Evolutionary conservation across 1,140 invertebrate species (phyloP).

Genomic region (Ruditapes philippinarum): DNA sequence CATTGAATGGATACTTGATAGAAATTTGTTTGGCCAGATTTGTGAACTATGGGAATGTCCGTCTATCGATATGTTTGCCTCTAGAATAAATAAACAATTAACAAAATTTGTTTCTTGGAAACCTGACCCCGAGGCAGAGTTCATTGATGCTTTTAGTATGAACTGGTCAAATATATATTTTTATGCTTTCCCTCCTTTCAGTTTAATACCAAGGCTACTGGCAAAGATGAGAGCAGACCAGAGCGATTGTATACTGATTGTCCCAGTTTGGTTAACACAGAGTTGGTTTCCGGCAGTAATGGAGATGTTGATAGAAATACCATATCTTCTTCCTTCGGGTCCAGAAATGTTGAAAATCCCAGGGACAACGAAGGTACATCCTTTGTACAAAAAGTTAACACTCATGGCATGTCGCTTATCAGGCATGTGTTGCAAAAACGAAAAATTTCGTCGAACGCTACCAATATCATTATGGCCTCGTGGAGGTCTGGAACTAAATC

Average conservation of each 20-base stretch:
- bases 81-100: constrained; percentile 18
- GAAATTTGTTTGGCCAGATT: constrained; percentile 38
- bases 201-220: neutral
- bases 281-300: neutral
- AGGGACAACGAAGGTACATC: constrained; percentile 34
- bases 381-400: constrained; percentile 8
- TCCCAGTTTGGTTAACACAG: constrained; percentile 8
- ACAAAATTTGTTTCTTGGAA: constrained; percentile 17
- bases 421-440: neutral
- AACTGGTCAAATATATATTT: neutral
- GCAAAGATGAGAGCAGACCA: neutral
- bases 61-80: constrained; percentile 23
- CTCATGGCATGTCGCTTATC: neutral
- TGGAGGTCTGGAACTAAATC: neutral
- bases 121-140: neutral
- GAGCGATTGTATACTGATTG: neutral
- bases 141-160: constrained; percentile 16
- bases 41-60: neutral
- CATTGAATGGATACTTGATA: constrained; percentile 36
- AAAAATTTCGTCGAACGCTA: neutral
- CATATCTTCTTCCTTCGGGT: neutral
- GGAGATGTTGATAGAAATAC: neutral
- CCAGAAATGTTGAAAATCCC: constrained; percentile 17
- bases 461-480: neutral
- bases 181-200: constrained; percentile 37